These are phyloP conservation scores for Tachystola acroxantha DNA, from an alignment of 2,888 invertebrate genomes.

Conservation along the genomic window DNA sequence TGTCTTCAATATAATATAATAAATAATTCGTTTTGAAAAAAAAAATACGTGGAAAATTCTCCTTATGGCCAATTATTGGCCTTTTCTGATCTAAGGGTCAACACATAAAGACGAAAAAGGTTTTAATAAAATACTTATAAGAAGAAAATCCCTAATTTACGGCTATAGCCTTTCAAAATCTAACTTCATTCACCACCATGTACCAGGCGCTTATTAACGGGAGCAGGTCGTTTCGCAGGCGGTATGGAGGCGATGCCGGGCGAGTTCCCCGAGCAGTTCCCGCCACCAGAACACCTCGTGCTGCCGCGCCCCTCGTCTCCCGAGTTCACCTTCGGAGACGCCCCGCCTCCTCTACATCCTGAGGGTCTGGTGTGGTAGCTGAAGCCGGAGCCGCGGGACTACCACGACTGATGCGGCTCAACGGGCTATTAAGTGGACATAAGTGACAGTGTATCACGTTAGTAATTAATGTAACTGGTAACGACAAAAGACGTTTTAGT, in stretches of 20 bases:
- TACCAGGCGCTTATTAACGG: slow-evolving; percentile 57
- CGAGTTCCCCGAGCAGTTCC: slow-evolving; percentile 76
- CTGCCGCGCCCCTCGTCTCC: slow-evolving; percentile 87
- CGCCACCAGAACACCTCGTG: slow-evolving; percentile 81
- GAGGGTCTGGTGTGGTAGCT: slow-evolving; percentile 78
- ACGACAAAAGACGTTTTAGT: slow-evolving; percentile 1
- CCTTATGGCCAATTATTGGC: too few species aligned
- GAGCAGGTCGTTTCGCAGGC: slow-evolving; percentile 89
- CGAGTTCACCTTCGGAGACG: slow-evolving; percentile 81
- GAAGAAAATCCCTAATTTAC: too few species aligned
- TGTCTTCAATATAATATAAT: too few species aligned
- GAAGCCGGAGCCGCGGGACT: slow-evolving; percentile 79
- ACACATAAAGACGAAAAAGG: too few species aligned
- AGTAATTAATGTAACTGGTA: not conserved
- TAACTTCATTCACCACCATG: too few species aligned
- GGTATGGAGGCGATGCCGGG: slow-evolving; percentile 79
- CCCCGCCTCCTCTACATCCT: slow-evolving; percentile 68
- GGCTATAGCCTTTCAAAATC: too few species aligned
- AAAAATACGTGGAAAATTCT: too few species aligned
- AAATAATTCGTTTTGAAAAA: too few species aligned
- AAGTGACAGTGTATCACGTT: slow-evolving; percentile 9
- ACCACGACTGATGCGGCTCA: slow-evolving; percentile 78
- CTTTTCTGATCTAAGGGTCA: too few species aligned
- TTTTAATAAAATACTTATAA: too few species aligned
- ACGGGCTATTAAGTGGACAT: slow-evolving; percentile 67